These are phyloP conservation scores for Sparidentex hasta DNA, from an alignment of 2,797 vertebrate species.

Conservation along the genomic window DNA sequence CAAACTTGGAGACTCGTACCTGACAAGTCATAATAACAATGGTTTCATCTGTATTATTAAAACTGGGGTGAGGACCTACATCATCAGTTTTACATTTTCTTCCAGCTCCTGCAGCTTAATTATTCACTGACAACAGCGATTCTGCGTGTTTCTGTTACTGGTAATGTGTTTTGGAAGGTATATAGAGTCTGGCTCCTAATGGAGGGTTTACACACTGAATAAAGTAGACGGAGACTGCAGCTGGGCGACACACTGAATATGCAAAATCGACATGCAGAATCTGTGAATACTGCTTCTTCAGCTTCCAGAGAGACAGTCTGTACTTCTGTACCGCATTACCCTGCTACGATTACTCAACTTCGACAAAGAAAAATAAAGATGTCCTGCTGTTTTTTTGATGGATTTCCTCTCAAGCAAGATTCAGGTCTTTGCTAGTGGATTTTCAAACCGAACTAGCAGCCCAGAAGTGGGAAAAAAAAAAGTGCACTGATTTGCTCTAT, in stretches of 20 bases:
- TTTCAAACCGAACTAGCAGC: slow-evolving; percentile 26
- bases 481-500: background rate
- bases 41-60: background rate
- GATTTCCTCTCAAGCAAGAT: slow-evolving; percentile 14
- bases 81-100: slow-evolving; percentile 34
- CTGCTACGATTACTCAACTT: slow-evolving; percentile 9
- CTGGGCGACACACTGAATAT: slow-evolving; percentile 1
- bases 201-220: slow-evolving; percentile 17
- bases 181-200: slow-evolving; percentile 10
- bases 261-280: slow-evolving; percentile 23
- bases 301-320: slow-evolving; percentile 16
- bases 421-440: background rate
- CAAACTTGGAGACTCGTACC: background rate
- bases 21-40: background rate
- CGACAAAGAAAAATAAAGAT: background rate
- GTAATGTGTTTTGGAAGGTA: slow-evolving; percentile 12
- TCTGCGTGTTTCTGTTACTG: slow-evolving; percentile 16
- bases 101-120: slow-evolving; percentile 23
- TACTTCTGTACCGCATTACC: background rate
- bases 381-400: slow-evolving; percentile 7
- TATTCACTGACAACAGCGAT: slow-evolving; percentile 9
- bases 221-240: slow-evolving; percentile 9
- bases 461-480: slow-evolving; percentile 1
- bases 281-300: background rate
- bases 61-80: background rate